Evolutionary conservation across 2,113 vertebrate species (phyloP).

Genomic region (Thamnophis sirtalis): DNA sequence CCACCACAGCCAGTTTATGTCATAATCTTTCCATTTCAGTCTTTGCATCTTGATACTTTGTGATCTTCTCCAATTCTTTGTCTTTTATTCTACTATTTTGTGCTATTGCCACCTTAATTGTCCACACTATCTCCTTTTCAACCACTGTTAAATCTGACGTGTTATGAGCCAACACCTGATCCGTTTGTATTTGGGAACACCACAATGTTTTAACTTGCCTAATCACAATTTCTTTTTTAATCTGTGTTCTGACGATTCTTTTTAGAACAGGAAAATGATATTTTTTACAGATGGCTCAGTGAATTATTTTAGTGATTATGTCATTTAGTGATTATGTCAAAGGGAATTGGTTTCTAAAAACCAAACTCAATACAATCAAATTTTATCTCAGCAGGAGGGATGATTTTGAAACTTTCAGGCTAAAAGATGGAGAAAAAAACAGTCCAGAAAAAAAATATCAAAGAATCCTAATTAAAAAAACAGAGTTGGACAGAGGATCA

Average conservation of each 20-base stretch:
- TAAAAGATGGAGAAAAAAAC: background rate
- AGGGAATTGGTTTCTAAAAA: background rate
- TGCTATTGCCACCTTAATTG: background rate
- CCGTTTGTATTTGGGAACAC: background rate
- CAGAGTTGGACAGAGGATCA: background rate
- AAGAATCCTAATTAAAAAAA: background rate
- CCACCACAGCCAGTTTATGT: background rate
- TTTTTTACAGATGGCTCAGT: background rate
- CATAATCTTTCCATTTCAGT: background rate
- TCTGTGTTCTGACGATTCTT: background rate
- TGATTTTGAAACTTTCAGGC: background rate
- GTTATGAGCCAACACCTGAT: background rate
- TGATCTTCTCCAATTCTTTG: background rate
- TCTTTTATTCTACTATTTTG: background rate
- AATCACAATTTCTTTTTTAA: background rate
- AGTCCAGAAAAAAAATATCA: background rate
- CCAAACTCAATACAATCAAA: background rate
- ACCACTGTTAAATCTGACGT: background rate
- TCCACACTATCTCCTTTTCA: background rate
- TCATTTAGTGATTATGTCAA: background rate
- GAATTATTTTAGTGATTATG: background rate
- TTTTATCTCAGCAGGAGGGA: background rate
- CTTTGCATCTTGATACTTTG: background rate
- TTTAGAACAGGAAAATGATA: background rate
- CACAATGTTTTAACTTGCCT: background rate